phyloP scores from a whole-genome alignment of 2,888 invertebrate genomes.

The Drosophila falleni region DNA sequence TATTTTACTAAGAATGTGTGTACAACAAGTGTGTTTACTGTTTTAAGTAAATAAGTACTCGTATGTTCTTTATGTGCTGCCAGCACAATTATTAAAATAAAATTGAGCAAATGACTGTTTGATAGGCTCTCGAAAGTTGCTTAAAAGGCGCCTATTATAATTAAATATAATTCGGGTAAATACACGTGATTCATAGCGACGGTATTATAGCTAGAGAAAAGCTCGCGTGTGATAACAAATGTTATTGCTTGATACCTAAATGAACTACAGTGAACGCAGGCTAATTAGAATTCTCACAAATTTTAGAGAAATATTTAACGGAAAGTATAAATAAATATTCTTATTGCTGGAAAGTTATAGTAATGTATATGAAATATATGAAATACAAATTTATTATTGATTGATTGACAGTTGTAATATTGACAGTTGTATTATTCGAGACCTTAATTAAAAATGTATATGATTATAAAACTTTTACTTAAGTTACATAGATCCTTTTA shows the following conservation, averaged over 20 bases:
- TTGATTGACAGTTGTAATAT: not conserved
- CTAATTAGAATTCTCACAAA: conserved; percentile 2
- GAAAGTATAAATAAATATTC: not conserved
- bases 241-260: conserved; percentile 9
- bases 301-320: not conserved
- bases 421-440: not conserved
- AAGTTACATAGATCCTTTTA: not conserved
- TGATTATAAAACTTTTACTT: not conserved
- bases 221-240: conserved; percentile 43
- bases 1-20: not conserved
- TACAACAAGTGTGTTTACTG: not conserved
- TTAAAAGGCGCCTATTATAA: conserved; percentile 26
- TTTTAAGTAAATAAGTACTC: conserved; percentile 19
- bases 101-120: conserved; percentile 25
- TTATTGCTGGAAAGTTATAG: not conserved
- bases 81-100: conserved; percentile 45
- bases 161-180: conserved; percentile 24
- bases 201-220: not conserved
- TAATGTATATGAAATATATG: too few relatives aligned
- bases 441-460: not conserved
- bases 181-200: conserved; percentile 43
- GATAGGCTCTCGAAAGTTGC: conserved; percentile 32
- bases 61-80: conserved; percentile 3
- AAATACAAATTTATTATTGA: not conserved
- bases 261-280: conserved; percentile 38